Evolutionary conservation across 2,113 vertebrate genomes (phyloP).

Genomic region (Noctilio leporinus): DNA sequence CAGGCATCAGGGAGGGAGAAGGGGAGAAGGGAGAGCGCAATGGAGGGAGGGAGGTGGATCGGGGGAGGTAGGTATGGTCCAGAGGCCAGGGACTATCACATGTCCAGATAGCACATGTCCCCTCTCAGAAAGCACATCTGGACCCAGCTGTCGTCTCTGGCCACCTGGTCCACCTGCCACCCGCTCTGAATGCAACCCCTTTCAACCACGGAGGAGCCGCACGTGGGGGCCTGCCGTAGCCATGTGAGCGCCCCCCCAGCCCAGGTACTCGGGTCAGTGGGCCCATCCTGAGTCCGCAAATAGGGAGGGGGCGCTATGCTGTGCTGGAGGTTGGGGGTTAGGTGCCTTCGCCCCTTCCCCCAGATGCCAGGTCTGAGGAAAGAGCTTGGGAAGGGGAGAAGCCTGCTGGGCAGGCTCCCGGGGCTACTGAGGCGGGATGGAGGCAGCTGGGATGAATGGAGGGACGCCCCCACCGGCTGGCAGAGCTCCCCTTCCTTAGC

Average conservation of each 20-base stretch:
- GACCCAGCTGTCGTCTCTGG: slow-evolving; percentile 30
- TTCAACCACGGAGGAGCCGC: slow-evolving; percentile 41
- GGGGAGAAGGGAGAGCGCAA: background rate
- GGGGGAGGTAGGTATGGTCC: background rate
- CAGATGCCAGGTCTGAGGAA: background rate
- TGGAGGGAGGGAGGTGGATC: background rate
- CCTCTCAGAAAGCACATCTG: slow-evolving; percentile 56
- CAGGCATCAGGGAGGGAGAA: background rate
- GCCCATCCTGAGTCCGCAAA: slow-evolving; percentile 31
- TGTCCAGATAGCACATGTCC: slow-evolving; percentile 29
- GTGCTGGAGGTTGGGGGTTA: background rate
- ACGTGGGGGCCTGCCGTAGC: slow-evolving; percentile 65
- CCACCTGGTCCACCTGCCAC: slow-evolving; percentile 42
- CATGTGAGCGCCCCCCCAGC: slow-evolving; percentile 62
- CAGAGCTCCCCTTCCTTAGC: background rate
- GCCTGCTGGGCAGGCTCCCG: background rate
- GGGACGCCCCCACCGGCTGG: background rate
- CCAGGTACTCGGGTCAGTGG: slow-evolving; percentile 43
- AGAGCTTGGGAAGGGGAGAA: background rate
- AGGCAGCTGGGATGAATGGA: background rate
- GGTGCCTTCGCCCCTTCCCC: slow-evolving; percentile 38
- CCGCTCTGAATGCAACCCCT: slow-evolving; percentile 28
- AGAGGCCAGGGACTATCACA: slow-evolving; percentile 37
- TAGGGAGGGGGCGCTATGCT: background rate
- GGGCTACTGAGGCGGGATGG: background rate